Evolutionary conservation across 2,797 vertebrate species (phyloP).

Genomic region (Sebastes jordani): DNA sequence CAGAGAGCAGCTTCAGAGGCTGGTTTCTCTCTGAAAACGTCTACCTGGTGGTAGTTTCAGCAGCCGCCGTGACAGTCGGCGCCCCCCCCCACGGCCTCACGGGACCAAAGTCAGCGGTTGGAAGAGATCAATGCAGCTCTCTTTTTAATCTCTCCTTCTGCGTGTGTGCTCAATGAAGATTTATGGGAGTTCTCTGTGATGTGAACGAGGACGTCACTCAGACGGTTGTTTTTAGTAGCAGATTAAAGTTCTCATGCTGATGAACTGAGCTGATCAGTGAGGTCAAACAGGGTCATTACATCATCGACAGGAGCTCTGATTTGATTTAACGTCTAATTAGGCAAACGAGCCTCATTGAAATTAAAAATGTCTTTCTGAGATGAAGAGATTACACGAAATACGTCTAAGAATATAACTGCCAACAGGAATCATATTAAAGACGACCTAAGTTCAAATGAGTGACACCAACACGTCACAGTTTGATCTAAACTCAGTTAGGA

Average conservation of each 20-base stretch:
- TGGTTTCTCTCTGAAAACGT: not conserved
- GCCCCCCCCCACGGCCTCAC: not conserved
- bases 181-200: not conserved
- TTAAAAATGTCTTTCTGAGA: not conserved
- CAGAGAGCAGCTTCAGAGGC: not conserved
- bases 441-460: too few species aligned
- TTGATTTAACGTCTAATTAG: not conserved
- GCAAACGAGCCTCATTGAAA: not conserved
- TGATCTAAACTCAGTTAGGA: too few species aligned
- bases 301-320: not conserved
- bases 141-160: constrained; percentile 48
- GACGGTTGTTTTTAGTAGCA: not conserved
- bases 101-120: constrained; percentile 10
- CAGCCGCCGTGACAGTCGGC: not conserved
- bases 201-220: not conserved
- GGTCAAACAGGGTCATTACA: not conserved
- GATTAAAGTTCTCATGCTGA: not conserved
- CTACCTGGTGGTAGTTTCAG: not conserved
- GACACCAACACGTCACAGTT: too few species aligned
- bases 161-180: constrained; percentile 16
- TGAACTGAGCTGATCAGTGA: not conserved
- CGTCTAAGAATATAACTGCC: too few species aligned
- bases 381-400: too few species aligned
- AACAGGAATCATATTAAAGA: too few species aligned
- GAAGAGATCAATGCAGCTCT: constrained; percentile 26